phyloP scores from a whole-genome alignment of 2,888 invertebrate species.

The Heteromyza rotundicornis region DNA sequence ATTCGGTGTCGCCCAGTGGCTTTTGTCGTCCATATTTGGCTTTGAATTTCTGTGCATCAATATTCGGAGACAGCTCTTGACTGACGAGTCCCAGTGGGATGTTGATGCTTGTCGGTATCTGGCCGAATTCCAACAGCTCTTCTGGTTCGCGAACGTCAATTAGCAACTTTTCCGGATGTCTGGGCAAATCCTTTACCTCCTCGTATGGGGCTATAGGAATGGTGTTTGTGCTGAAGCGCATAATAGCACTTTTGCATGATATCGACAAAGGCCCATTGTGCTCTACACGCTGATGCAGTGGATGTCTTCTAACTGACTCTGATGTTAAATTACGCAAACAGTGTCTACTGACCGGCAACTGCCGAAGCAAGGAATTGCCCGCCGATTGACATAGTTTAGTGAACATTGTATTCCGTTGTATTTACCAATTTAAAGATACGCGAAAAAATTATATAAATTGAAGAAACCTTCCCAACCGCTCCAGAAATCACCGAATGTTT shows the following conservation, averaged over 20 bases:
- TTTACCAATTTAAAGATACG: too few species aligned
- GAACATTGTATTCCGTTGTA: too few species aligned
- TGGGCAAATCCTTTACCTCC: slow-evolving; percentile 63
- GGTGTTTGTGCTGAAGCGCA: neutral
- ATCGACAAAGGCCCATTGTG: too few species aligned
- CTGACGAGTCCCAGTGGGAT: slow-evolving; percentile 69
- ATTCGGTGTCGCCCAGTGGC: slow-evolving; percentile 66
- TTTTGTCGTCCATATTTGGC: slow-evolving; percentile 67
- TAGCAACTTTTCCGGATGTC: slow-evolving; percentile 65
- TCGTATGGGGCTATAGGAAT: slow-evolving; percentile 46
- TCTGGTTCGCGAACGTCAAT: slow-evolving; percentile 80
- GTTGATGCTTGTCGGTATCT: slow-evolving; percentile 76
- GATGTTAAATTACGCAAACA: too few species aligned
- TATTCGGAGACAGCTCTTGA: slow-evolving; percentile 38
- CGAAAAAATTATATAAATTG: too few species aligned
- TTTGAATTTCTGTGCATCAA: slow-evolving; percentile 64
- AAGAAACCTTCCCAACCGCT: too few species aligned
- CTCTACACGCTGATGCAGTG: too few species aligned
- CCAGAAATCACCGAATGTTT: too few species aligned
- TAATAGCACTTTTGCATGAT: neutral
- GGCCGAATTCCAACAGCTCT: slow-evolving; percentile 74
- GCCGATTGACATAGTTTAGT: too few species aligned
- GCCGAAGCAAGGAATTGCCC: too few species aligned
- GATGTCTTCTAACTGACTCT: too few species aligned
- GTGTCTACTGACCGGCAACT: too few species aligned